Evolutionary conservation across 2,113 vertebrate genomes (phyloP), one percentile per base, ranked within the genome.

Genomic region (Peromyscus maniculatus): DNA sequence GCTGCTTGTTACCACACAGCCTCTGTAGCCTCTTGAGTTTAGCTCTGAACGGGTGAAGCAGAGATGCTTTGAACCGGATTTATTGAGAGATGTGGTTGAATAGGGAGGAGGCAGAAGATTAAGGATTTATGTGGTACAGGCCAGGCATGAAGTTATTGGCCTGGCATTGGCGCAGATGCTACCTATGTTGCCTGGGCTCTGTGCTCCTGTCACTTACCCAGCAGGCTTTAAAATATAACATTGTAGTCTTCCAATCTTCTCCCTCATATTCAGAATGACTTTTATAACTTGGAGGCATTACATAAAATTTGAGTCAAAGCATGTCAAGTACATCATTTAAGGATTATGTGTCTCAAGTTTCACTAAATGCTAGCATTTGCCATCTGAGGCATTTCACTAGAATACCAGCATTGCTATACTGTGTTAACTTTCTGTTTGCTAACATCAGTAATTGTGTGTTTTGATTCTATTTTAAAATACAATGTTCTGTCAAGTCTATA

Each of bases 261-360:
- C 52, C 89, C 71, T 95, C 55, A 43, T 22, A 59, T 43, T 77
- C 72, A 90, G 28, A 64, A 59, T 90, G 28, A 62, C 66, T 77
- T 91, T 94, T 94, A 91, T 43, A 95, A 74, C 67, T 90, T 96
- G n/a, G 55, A 92, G 17, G 22, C 75, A 90, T 88, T 93, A 28
- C 19, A 75, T 84, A 86, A 97, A 95, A 71, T 80, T 80, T 67
- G 75, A 92, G 46, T 93, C 75, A 95, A n/a, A 95, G 90, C 59
- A 64, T 93, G 62, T 83, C 94, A 92, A 88, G 77, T 80, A 78
- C 59, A 87, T 64, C 31, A 17, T 36, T 75, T 49, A 91, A 78
- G 43, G 33, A 71, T 69, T 87, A 86, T 77, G 4, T 93, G 59
- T 89, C 90, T 31, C 28, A 87, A 15, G 55, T 82, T 82, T 97